Base-by-base conservation (phyloP, 1,140 invertebrate species). In the Dreissena polymorpha region DNA sequence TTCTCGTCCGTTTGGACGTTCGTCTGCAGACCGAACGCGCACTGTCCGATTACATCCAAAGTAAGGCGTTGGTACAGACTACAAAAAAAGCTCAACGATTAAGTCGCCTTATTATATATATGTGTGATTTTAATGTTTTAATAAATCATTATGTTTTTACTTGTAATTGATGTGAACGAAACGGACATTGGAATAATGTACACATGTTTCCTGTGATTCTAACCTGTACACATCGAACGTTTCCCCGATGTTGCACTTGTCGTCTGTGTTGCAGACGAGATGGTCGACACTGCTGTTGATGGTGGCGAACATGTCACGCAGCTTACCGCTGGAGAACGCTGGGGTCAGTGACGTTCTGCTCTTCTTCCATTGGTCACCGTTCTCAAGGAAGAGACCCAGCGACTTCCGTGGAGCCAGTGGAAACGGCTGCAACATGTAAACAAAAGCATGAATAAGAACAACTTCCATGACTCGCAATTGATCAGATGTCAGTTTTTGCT, bases 31-130 rank as follows among this genome's bases (percentile, higher is more conserved):
- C 94, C 94, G 29, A 94, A 90, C 0, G 93, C 94, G 82, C 93
- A 93, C 68, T 91, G 88, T 50, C 93, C 92, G 76, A 94, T 94
- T 1, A 94, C 93, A 83, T 94, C 93, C 29, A 94, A 81, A 0
- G 94, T 94, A 3, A 94, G 85, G 13, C 93, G 90, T 86, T 93
- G 90, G 86, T 92, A 93, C 16, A 92, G 68, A 25, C 90, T 90
- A 77, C 25, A 86, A 80, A 63, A 75, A 63, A 86, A 39, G 51
- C 2, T 39, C 3, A 8, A 39, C 8, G 39, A 39, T 39, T 39
- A 39, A 39, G 39, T 39, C 39, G 8, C 8, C 39, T 39, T 39
- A 39, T 39, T 39, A 39, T 39, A 39, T 39, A 39, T 39, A 5
- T 39, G 39, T 39, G 39, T 39, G 3, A 39, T 39, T 39, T 39